These are phyloP conservation scores for Tiliacea aurago DNA, from an alignment of 2,888 invertebrate genomes.

Conservation along the genomic window DNA sequence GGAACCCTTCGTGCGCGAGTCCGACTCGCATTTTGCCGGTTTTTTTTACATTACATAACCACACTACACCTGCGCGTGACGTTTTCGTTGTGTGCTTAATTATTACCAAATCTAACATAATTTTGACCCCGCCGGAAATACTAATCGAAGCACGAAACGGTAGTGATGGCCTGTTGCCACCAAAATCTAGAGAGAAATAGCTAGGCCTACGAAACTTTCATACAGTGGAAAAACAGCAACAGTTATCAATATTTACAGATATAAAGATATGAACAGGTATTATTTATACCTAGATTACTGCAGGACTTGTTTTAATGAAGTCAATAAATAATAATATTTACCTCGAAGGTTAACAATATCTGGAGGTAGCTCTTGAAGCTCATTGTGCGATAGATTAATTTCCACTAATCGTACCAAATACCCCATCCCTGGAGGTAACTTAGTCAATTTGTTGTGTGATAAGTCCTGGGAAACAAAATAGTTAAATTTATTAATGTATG, in stretches of 20 bases:
- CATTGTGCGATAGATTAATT: conserved; percentile 94
- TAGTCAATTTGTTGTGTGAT: conserved; percentile 93
- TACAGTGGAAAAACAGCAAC: background rate
- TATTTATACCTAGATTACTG: background rate
- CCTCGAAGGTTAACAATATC: conserved; percentile 96
- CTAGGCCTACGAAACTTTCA: background rate
- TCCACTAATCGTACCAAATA: conserved; percentile 94
- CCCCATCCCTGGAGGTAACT: conserved; percentile 95
- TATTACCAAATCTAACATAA: no score
- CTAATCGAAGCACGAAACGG: background rate
- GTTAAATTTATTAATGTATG: background rate
- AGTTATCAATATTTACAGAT: conserved; percentile 5
- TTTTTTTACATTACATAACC: no score
- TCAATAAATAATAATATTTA: conserved; percentile 82
- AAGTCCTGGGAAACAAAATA: conserved; percentile 91
- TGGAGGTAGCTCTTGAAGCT: conserved; percentile 93
- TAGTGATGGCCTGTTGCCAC: background rate
- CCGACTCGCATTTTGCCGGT: no score
- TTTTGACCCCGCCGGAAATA: background rate
- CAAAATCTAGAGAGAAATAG: background rate
- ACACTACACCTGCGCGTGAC: no score
- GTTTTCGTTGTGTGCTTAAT: no score
- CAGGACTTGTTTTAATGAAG: background rate
- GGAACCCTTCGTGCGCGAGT: no score
- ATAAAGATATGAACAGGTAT: conserved; percentile 11